Evolutionary conservation across 2,797 vertebrate species (phyloP), one percentile per base, ranked within the genome.

Genomic region (Rousettus madagascariensis): DNA sequence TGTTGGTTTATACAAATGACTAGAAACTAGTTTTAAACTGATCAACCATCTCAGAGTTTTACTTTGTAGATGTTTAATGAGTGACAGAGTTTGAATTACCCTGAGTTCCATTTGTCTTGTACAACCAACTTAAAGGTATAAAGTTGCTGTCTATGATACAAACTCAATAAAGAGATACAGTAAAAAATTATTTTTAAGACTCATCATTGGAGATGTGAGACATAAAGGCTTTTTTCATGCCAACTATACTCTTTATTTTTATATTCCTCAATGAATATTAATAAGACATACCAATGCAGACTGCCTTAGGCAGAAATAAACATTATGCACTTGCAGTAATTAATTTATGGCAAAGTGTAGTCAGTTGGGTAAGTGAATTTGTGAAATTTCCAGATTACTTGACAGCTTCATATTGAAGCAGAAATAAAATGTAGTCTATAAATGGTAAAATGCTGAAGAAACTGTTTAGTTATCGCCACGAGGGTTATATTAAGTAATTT

Each of bases 281-380:
- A 96, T 46, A 93, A 97, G 97, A 89, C 66, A 20, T 20, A 82
- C 26, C 55, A 80, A 57, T 68, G 7, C 36, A 75, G 92, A 91
- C 28, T 1, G 43, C 91, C 93, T 86, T 46, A 80, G 91, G 95
- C 87, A 97, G 93, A 89, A 97, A 93, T 79, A 71, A 90, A 71
- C 80, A 87, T 83, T 91, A 89, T 65, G 59, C 72, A 72, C 95
- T 97, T 94, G 75, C 59, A 92, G 91, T 96, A 92, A 95, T 97
- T 97, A 96, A 92, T 94, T 96, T 95, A 97, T 94, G 94, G 94
- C 88, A 86, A 95, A 92, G 36, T 66, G 24, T 79, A 95, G 91
- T 86, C 94, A 86, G 92, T 36, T 72, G 84, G 69, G 71, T 65
- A 19, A 95, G 82, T 69, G 86, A 93, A 96, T 97, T 68, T 92